Evolutionary conservation across 2,797 vertebrate species (phyloP).

Genomic region (Notolabrus celidotus): DNA sequence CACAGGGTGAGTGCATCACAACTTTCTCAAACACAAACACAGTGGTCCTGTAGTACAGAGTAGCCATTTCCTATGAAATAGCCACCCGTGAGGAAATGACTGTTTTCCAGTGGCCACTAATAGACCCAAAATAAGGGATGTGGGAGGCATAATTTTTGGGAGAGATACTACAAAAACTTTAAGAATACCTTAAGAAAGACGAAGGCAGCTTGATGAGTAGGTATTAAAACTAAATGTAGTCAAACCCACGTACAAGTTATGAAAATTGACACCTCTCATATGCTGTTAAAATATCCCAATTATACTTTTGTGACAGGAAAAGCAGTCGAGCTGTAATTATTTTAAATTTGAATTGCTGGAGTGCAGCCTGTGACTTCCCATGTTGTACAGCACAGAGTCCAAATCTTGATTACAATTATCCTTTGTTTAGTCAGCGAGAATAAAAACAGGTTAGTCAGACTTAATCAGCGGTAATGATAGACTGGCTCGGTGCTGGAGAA

Average conservation of each 20-base stretch:
- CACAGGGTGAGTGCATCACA: conserved; percentile 17
- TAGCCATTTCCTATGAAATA: conserved; percentile 25
- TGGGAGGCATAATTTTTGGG: not conserved
- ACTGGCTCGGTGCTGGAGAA: conserved; percentile 23
- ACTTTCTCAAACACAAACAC: conserved; percentile 28
- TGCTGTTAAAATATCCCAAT: conserved; percentile 9
- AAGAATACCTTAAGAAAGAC: not conserved
- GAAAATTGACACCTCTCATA: not conserved
- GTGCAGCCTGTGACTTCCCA: conserved; percentile 18
- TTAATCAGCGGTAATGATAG: conserved; percentile 70
- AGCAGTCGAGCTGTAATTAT: conserved; percentile 50
- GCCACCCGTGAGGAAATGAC: conserved; percentile 3
- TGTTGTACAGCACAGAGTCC: conserved; percentile 36
- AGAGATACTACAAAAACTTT: not conserved
- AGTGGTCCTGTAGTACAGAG: conserved; percentile 16
- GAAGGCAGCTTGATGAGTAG: conserved; percentile 1
- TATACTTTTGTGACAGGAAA: conserved; percentile 33
- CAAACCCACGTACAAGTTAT: conserved; percentile 5
- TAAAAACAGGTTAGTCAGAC: conserved; percentile 39
- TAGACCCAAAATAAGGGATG: not conserved
- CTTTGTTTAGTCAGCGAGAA: conserved; percentile 62
- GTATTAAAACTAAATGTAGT: not conserved
- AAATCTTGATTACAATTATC: conserved; percentile 62
- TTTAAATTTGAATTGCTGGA: conserved; percentile 33
- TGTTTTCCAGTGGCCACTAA: not conserved